phyloP scores from a whole-genome alignment of 2,888 invertebrate genomes.

The Zygothrica quintamaculata region DNA sequence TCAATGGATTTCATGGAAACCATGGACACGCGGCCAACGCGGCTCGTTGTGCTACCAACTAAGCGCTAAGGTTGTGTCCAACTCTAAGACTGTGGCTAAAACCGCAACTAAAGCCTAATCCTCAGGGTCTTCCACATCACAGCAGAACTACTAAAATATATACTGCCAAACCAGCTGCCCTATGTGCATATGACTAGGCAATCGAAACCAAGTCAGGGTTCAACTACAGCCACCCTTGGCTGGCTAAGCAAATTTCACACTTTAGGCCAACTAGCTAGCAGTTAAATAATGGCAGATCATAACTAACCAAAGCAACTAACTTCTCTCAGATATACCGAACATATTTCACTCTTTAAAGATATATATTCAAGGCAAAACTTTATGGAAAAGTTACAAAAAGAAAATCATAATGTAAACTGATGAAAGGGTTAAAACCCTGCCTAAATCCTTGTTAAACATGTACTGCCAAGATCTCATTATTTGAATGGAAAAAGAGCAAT shows the following conservation, averaged over 20 bases:
- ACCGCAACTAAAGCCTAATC: conserved; percentile 14
- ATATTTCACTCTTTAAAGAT: conserved; percentile 12
- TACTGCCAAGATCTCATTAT: too few relatives aligned
- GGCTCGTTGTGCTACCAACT: conserved; percentile 74
- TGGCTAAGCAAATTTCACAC: conserved; percentile 70
- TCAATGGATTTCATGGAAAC: not conserved
- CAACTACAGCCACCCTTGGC: conserved; percentile 33
- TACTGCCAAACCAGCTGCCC: conserved; percentile 30
- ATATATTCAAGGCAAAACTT: too few relatives aligned
- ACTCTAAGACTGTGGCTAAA: not conserved
- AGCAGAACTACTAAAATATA: conserved; percentile 19
- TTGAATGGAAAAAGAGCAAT: too few relatives aligned
- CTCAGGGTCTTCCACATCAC: too few relatives aligned
- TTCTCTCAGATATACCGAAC: conserved; percentile 17
- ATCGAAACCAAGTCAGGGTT: conserved; percentile 6
- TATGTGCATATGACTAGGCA: conserved; percentile 2
- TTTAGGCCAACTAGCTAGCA: conserved; percentile 35
- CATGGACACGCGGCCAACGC: conserved; percentile 58
- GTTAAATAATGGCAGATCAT: conserved; percentile 6
- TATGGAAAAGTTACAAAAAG: too few relatives aligned
- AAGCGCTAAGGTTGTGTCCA: conserved; percentile 45
- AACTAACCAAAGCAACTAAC: conserved; percentile 12
- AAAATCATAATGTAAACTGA: too few relatives aligned
- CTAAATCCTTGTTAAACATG: too few relatives aligned
- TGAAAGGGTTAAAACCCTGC: too few relatives aligned